Conservation (phyloP, 2,113 vertebrate genomes). For the Daubentonia madagascariensis region DNA sequence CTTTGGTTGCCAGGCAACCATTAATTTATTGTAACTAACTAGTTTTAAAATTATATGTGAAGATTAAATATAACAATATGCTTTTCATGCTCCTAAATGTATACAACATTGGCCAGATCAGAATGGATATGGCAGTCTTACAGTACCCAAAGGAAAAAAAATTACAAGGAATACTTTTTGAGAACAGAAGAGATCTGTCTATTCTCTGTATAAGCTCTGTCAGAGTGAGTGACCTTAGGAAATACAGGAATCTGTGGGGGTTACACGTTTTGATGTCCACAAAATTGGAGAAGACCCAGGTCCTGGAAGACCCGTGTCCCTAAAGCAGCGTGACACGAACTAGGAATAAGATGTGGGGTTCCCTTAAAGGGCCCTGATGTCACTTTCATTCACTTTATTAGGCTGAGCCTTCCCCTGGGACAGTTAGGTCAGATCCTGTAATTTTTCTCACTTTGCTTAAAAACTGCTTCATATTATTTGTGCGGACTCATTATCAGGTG, state of each 20-base stretch:
- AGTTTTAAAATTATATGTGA: conserved; percentile 17
- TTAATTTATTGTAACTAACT: conserved; percentile 45
- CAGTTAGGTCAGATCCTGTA: neutral
- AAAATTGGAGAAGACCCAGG: neutral
- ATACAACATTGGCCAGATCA: neutral
- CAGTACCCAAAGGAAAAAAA: neutral
- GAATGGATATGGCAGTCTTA: neutral
- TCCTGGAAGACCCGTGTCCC: neutral
- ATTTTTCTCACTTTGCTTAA: neutral
- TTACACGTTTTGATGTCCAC: neutral
- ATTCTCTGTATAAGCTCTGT: neutral
- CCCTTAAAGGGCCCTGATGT: neutral
- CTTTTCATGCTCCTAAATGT: neutral
- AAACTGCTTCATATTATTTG: neutral
- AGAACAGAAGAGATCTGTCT: neutral
- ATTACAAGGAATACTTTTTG: neutral
- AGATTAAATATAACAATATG: conserved; percentile 6
- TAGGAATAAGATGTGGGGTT: neutral
- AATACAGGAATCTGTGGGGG: neutral
- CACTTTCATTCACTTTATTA: neutral
- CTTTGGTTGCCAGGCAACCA: conserved; percentile 58
- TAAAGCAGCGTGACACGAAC: neutral
- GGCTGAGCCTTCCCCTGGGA: neutral
- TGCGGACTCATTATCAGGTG: neutral
- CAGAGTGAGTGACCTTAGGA: neutral